Evolutionary conservation across 2,797 vertebrate genomes (phyloP), one percentile per base, ranked within the genome.

Genomic region (Salmo trutta): DNA sequence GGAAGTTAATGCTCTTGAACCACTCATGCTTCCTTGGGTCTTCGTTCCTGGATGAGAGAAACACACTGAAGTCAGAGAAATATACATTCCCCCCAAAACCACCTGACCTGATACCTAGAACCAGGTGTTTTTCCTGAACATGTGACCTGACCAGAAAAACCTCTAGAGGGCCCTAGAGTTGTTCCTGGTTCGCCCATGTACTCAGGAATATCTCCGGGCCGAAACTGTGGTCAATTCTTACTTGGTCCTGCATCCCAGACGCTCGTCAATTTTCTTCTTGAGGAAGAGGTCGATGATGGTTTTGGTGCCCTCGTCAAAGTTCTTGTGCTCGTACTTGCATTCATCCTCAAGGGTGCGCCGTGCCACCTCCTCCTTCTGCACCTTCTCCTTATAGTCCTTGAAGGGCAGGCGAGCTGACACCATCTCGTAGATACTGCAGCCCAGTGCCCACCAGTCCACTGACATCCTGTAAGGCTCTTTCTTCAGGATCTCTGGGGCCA

Each of bases 361-460:
- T 69, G 86, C 94, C 85, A 98, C 90, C 82, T 97, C 96, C n/a
- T 96, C 95, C 70, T 94, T 96, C 73, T 83, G 90, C 59, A 96
- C 88, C 85, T 97, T 98, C 77, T 97, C 97, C 87, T 94, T 96
- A 90, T 86, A 95, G 90, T 96, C 93, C 91, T 92, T 96, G 78
- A 97, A 98, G 2, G 97, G 97, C 67, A 97, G 92, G 80, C 95
- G 91, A 56, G 93, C 96, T 1, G 96, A 95, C 80, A 98, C 85
- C 96, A 98, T 98, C 91, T 98, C 96, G 68, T 96, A 98, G 83
- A 98, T 94, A 79, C 94, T 96, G 87, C 96, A 98, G 29, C 97
- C 97, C 90, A 97, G 91, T 4, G 96, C 92, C 93, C 97, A 98
- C 97, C 97, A 99, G 93, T 98, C 97, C 90, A 96, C 96, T 0